Evolutionary conservation across 2,113 vertebrate genomes (phyloP), one percentile per base, ranked within the genome.

Genomic region (Sinocyclocheilus grahami): DNA sequence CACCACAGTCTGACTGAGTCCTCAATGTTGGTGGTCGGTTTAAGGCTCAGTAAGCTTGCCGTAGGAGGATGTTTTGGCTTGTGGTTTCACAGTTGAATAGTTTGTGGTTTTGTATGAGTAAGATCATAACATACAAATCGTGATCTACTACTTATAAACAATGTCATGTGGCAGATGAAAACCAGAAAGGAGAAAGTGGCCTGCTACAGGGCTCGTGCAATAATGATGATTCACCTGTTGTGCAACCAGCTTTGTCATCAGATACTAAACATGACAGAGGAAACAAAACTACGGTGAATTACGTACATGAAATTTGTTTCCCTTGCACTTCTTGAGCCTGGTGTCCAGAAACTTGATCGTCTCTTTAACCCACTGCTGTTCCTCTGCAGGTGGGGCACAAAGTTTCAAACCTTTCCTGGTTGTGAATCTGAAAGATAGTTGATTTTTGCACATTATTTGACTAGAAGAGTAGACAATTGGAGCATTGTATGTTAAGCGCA

Each of bases 391-490:
- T 0, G 90, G 86, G 5, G 89, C 81, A 39, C 91, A 91, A 42
- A 91, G 91, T 0, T 67, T 8, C 0, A 18, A 22, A 1, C 33
- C 67, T 48, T 53, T 91, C n/a, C 22, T 78, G 79, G 91, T 91
- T 0, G 0, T 24, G 65, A 91, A 91, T 24, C 91, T 91, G 82
- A 48, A 83, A 82, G 18, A 30, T 13, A 83, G 22, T 24, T 5
- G 12, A 39, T 10, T 24, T 4, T 2, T 65, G 22, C 4, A 18
- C 7, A 27, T 81, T 42, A 63, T 14, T 60, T 58, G 14, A 58
- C 24, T 78, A 22, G 27, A 80, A 82, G 9, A 48, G 53, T 20
- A 58, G 20, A 33, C 65, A 67, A 33, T 67, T 3, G 2, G 3
- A 30, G 9, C 51, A 37, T 27, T 8, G 55, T 58, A 7, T 20